phyloP scores from a whole-genome alignment of 2,797 vertebrate species.

The Triplophysa bombifrons region DNA sequence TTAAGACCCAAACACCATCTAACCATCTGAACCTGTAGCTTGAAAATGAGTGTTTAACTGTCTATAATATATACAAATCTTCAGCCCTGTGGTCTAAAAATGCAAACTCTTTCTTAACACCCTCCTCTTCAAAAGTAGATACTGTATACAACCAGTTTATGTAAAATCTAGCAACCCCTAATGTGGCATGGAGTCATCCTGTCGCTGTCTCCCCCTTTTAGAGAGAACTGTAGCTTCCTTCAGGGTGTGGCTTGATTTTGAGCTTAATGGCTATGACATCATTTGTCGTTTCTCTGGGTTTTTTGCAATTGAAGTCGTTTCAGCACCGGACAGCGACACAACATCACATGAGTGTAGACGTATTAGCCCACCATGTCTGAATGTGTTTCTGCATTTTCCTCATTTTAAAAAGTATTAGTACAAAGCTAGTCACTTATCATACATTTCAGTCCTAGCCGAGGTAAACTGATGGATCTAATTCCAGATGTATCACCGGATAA shows the following conservation, averaged over 20 bases:
- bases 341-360: not conserved
- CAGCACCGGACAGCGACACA: slow-evolving; percentile 7
- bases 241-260: not conserved
- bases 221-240: not conserved
- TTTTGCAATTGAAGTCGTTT: not conserved
- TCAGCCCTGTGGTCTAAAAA: not conserved
- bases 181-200: not conserved
- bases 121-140: not conserved
- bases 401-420: not conserved
- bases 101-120: not conserved
- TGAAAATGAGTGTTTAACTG: no score
- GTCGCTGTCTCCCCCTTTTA: not conserved
- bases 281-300: not conserved
- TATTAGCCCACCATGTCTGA: not conserved
- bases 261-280: not conserved
- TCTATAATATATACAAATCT: not conserved
- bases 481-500: not conserved
- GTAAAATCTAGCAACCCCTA: not conserved
- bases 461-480: not conserved
- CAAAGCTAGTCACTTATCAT: not conserved
- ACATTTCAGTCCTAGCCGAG: not conserved
- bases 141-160: not conserved
- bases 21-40: no score
- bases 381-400: not conserved
- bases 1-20: no score